These are phyloP conservation scores for Drosophila acutilabella DNA, from an alignment of 2,888 invertebrate species.

Conservation along the genomic window DNA sequence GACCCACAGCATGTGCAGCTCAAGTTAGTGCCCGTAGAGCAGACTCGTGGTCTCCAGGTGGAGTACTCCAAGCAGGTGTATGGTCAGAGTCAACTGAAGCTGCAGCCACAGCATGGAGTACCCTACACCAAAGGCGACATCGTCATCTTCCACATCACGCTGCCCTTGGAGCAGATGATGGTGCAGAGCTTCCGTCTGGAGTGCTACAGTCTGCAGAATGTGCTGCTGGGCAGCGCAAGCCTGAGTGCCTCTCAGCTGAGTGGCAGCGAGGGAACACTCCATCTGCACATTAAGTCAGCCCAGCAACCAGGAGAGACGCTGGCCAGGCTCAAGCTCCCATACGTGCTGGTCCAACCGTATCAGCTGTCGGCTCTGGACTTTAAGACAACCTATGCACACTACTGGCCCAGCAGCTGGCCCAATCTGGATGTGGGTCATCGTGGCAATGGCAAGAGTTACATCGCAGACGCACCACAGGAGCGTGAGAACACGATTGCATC, in stretches of 20 bases:
- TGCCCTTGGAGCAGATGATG: constrained; percentile 65
- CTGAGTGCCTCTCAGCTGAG: constrained; percentile 92
- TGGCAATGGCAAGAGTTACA: constrained; percentile 96
- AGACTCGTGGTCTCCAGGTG: constrained; percentile 63
- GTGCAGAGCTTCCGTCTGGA: constrained; percentile 68
- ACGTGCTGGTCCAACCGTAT: constrained; percentile 85
- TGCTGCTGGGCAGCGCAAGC: constrained; percentile 93
- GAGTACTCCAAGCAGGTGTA: constrained; percentile 81
- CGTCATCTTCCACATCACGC: constrained; percentile 81
- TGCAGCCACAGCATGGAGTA: constrained; percentile 73
- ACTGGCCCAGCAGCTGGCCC: constrained; percentile 94
- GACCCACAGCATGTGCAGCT: constrained; percentile 84
- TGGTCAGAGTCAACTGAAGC: constrained; percentile 72
- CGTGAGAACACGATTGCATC: constrained; percentile 97
- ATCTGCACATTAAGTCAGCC: constrained; percentile 90
- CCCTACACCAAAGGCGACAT: constrained; percentile 77
- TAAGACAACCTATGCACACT: constrained; percentile 91
- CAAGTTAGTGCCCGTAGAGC: constrained; percentile 84
- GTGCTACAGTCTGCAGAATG: constrained; percentile 65
- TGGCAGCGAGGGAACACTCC: constrained; percentile 90
- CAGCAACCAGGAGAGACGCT: constrained; percentile 89
- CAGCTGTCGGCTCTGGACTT: constrained; percentile 88
- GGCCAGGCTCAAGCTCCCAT: constrained; percentile 89
- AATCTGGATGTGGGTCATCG: constrained; percentile 97
- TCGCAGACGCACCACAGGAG: constrained; percentile 88